Percentiles rank a stretch among this genome's conserved stretches.
phyloP scores from a whole-genome alignment of 2,797 vertebrate species.

The Molossus alvarezi region DNA sequence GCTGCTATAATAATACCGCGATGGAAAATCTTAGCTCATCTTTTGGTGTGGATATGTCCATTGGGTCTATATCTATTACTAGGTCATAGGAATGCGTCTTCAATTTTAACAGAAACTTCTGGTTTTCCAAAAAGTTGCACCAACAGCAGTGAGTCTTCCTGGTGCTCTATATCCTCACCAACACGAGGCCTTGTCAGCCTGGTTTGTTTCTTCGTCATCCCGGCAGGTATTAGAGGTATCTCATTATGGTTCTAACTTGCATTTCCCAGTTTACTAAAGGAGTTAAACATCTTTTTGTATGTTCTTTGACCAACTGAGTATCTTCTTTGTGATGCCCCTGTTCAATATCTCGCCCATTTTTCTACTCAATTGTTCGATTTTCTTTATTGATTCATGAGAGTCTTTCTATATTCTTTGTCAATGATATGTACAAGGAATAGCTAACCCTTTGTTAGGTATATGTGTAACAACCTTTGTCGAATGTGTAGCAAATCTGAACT shows the following conservation, averaged over 20 bases:
- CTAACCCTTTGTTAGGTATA: neutral
- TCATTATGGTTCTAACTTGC: neutral
- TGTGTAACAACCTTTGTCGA: neutral
- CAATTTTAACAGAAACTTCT: neutral
- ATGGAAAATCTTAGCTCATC: neutral
- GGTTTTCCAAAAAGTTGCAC: neutral
- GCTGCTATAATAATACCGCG: neutral
- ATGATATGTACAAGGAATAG: neutral
- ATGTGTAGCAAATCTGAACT: neutral
- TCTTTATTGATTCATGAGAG: neutral
- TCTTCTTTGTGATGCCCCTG: neutral
- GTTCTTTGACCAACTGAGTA: neutral
- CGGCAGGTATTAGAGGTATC: neutral
- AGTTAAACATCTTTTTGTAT: neutral
- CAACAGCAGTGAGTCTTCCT: neutral
- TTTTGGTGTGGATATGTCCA: neutral
- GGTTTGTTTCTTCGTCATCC: neutral
- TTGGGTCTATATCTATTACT: neutral
- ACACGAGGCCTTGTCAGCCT: neutral
- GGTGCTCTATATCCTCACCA: neutral
- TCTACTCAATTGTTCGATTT: neutral
- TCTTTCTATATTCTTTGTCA: conserved; percentile 6
- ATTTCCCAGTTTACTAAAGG: conserved; percentile 1
- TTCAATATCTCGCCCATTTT: neutral
- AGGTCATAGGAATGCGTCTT: neutral